These are phyloP conservation scores for Masticophis lateralis DNA, from an alignment of 2,797 vertebrate species.

Conservation along the genomic window DNA sequence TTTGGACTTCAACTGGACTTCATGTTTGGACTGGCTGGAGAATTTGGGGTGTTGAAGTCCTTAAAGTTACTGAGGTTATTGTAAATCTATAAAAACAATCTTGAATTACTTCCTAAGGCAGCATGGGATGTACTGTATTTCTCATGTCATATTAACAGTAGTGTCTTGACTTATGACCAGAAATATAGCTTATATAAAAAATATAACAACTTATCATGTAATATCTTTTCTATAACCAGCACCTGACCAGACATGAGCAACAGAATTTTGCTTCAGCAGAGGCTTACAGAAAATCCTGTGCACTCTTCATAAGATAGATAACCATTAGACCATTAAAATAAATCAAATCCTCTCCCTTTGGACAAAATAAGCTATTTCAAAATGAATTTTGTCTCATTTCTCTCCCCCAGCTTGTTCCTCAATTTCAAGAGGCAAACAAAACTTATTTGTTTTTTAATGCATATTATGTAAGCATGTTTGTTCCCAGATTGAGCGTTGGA, in stretches of 20 bases:
- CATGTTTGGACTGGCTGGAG: not conserved
- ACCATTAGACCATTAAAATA: not conserved
- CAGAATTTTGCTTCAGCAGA: not conserved
- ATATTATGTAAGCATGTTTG: slow-evolving; percentile 42
- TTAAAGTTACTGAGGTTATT: not conserved
- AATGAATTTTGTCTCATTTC: slow-evolving; percentile 19
- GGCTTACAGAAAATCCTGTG: not conserved
- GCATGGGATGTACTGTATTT: not conserved
- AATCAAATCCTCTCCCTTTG: not conserved
- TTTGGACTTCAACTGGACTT: not conserved
- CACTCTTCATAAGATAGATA: not conserved
- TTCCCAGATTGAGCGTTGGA: slow-evolving; percentile 32
- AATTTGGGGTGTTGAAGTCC: not conserved
- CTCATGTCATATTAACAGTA: not conserved
- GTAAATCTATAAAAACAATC: not conserved
- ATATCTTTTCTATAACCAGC: not conserved
- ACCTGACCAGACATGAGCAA: not conserved
- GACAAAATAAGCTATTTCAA: slow-evolving; percentile 18
- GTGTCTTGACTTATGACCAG: not conserved
- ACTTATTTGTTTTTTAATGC: slow-evolving; percentile 25
- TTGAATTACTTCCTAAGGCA: not conserved
- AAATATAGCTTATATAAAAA: not conserved
- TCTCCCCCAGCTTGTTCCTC: not conserved
- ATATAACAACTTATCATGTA: not conserved
- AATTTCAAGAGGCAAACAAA: slow-evolving; percentile 30